These are phyloP conservation scores for Trichopoda pennipes DNA, from an alignment of 2,888 invertebrate genomes.

Conservation along the genomic window DNA sequence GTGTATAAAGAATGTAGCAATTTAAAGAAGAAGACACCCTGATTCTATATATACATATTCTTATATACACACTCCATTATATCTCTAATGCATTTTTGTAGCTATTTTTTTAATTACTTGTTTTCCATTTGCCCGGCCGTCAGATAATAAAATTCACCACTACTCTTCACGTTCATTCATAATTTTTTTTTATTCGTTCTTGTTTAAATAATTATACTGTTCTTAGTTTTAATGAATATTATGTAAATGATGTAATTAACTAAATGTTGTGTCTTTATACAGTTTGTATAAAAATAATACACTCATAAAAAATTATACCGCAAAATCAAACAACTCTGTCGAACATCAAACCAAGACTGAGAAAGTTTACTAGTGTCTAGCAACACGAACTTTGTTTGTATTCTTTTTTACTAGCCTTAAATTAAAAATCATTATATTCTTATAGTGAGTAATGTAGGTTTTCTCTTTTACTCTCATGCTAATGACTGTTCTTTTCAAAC, in stretches of 20 bases:
- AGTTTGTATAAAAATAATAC: slow-evolving; percentile 33
- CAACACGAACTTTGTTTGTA: slow-evolving; percentile 64
- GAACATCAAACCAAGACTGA: slow-evolving; percentile 68
- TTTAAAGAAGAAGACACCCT: slow-evolving; percentile 67
- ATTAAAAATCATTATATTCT: slow-evolving; percentile 49
- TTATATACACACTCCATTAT: slow-evolving; percentile 26
- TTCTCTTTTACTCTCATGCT: slow-evolving; percentile 65
- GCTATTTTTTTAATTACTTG: slow-evolving; percentile 45
- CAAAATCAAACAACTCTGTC: slow-evolving; percentile 58
- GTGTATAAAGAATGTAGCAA: slow-evolving; percentile 11
- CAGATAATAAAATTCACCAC: slow-evolving; percentile 55
- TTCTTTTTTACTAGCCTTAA: slow-evolving; percentile 35
- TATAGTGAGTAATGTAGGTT: slow-evolving; percentile 14
- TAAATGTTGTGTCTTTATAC: slow-evolving; percentile 47
- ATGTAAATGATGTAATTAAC: slow-evolving; percentile 69
- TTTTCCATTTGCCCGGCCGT: slow-evolving; percentile 52
- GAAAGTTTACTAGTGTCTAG: slow-evolving; percentile 58
- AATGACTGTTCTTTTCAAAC: slow-evolving; percentile 64
- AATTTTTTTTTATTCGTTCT: slow-evolving; percentile 25
- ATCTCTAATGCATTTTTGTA: slow-evolving; percentile 44
- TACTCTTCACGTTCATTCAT: slow-evolving; percentile 29
- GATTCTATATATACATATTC: slow-evolving; percentile 24
- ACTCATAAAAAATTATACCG: slow-evolving; percentile 47
- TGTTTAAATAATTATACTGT: slow-evolving; percentile 39
- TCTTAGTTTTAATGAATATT: slow-evolving; percentile 65